These are phyloP conservation scores for Hypsopygia costalis DNA, from an alignment of 2,888 invertebrate genomes.

Conservation along the genomic window DNA sequence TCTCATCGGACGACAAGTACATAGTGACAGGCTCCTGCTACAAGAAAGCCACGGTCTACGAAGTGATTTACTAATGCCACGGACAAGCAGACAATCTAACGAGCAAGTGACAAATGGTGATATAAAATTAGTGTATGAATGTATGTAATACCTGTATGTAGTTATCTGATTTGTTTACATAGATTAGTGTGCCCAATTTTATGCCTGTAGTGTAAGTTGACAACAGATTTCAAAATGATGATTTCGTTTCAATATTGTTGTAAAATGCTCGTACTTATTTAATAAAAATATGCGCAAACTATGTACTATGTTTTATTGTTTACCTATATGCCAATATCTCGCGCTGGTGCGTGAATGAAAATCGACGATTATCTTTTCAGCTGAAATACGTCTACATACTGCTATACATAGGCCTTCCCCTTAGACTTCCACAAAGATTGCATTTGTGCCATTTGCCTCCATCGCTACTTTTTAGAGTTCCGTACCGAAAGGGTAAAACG, in stretches of 20 bases:
- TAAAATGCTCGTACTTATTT: slow-evolving; percentile 81
- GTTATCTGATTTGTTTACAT: slow-evolving; percentile 80
- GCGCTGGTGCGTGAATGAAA: too few relatives aligned
- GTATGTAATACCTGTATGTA: slow-evolving; percentile 78
- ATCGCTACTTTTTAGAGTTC: too few relatives aligned
- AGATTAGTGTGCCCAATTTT: slow-evolving; percentile 77
- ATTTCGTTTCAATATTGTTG: slow-evolving; percentile 80
- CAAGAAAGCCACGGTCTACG: slow-evolving; percentile 97
- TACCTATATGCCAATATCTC: too few relatives aligned
- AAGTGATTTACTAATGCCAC: slow-evolving; percentile 92
- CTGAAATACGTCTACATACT: too few relatives aligned
- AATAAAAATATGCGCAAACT: slow-evolving; percentile 77
- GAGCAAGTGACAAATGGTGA: slow-evolving; percentile 61
- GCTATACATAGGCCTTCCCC: too few relatives aligned
- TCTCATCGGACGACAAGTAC: slow-evolving; percentile 97
- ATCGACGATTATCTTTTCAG: too few relatives aligned
- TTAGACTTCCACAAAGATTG: too few relatives aligned
- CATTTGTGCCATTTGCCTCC: too few relatives aligned
- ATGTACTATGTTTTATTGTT: slow-evolving; percentile 37
- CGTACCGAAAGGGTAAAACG: too few relatives aligned
- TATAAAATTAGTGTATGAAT: slow-evolving; percentile 78
- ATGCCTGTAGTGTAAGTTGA: slow-evolving; percentile 80
- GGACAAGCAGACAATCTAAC: slow-evolving; percentile 35
- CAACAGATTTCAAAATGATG: slow-evolving; percentile 79
- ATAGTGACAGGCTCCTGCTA: slow-evolving; percentile 98